Evolutionary conservation across 2,113 vertebrate genomes (phyloP), one percentile per base, ranked within the genome.

Genomic region (Hippocampus barbouri): DNA sequence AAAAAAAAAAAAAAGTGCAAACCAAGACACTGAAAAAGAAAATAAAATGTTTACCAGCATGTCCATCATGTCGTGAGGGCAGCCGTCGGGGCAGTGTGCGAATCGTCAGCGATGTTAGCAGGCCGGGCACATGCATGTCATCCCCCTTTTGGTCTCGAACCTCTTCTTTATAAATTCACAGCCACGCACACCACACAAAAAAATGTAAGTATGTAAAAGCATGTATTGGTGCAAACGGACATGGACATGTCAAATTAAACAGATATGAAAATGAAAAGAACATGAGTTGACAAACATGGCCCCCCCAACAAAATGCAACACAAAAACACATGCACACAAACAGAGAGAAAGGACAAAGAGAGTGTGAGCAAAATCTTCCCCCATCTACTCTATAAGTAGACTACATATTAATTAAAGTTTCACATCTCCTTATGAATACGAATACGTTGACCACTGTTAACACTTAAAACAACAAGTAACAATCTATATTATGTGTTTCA

Each of bases 101-200:
- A 89, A 84, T 89, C 81, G 84, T 91, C 89, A 86, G 83, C 80
- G 90, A 68, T 89, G 90, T 91, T 90, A 92, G 87, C 86, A 89
- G 89, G 84, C 87, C 81, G 85, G 89, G 82, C 80, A 84, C 89
- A 90, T 86, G 90, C 92, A 93, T 92, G 91, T 89, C 91, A 92
- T 92, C 89, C 87, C 87, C 86, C 88, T 61, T 84, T 86, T 79
- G 75, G 85, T 84, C 76, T 84, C 64, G 79, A 88, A 91, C 89
- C 88, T 86, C 86, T 92, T 82, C 91, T 89, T 87, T 40, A 79
- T 66, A 84, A 23, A 79, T 12, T 82, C 76, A 79, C 57, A 83
- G 56, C 72, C 65, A 75, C 16, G 77, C 23, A 75, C 57, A 76
- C 54, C 43, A 76, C 47, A 82, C 30, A 56, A 66, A 25, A 25